A percentile compares a stretch with the other conserved stretches of the same genome.
Evolutionary conservation across 2,888 invertebrate species (phyloP).

Genomic region (Dilophus febrilis): DNA sequence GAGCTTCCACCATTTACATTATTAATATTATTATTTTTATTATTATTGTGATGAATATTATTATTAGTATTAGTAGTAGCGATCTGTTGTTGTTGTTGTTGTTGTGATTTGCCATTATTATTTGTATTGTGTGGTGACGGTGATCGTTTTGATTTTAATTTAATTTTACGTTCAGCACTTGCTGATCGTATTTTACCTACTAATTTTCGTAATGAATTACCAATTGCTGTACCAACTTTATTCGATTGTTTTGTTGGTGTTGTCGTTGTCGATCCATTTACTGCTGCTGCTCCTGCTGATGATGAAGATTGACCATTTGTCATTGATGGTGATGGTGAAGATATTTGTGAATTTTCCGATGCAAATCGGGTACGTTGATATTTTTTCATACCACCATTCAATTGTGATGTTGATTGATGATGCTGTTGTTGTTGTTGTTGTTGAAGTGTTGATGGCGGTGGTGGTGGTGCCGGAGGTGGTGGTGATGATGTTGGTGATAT

Average conservation of each 20-base stretch:
- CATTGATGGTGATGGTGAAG: constrained; percentile 21
- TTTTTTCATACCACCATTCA: constrained; percentile 37
- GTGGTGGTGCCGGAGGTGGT: constrained; percentile 28
- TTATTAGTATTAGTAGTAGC: constrained; percentile 14
- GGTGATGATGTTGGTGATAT: constrained; percentile 16
- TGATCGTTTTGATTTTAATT: constrained; percentile 39
- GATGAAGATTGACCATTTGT: constrained; percentile 27
- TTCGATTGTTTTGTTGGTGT: constrained; percentile 21
- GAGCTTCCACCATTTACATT: constrained; percentile 18
- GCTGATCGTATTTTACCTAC: constrained; percentile 70
- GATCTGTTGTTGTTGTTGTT: constrained; percentile 37
- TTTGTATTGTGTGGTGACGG: constrained; percentile 28
- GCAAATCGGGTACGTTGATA: constrained; percentile 59
- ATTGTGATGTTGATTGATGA: constrained; percentile 28
- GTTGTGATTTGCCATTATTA: no score
- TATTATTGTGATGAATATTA: no score
- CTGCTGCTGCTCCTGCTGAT: constrained; percentile 24
- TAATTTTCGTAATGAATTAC: constrained; percentile 64
- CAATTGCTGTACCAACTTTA: constrained; percentile 43
- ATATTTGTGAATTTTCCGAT: constrained; percentile 23
- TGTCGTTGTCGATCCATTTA: constrained; percentile 16
- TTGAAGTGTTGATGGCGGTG: constrained; percentile 8
- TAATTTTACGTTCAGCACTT: constrained; percentile 46
- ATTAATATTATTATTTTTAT: constrained; percentile 13
- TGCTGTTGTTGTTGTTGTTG: constrained; percentile 2